A percentile compares a stretch with the other conserved stretches of the same genome.
Evolutionary conservation across 2,888 invertebrate genomes (phyloP).

Genomic region (Scaptomyza flava): DNA sequence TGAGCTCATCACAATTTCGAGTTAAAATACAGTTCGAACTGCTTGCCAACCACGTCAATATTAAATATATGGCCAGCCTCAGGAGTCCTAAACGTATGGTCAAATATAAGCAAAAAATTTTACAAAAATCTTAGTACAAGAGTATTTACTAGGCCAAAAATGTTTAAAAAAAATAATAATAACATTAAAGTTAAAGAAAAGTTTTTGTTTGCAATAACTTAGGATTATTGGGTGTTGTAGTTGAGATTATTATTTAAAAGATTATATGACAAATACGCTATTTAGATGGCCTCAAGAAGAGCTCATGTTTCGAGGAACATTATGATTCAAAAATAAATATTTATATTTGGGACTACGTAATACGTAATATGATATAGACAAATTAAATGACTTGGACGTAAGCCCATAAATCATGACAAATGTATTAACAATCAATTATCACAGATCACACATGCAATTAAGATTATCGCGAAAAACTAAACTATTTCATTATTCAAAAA

Average conservation of each 20-base stretch:
- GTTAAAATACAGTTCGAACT: conserved; percentile 2
- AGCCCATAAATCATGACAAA: neutral
- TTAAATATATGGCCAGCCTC: neutral
- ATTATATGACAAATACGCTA: too few relatives aligned
- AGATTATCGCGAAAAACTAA: conserved; percentile 16
- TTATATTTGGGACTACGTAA: too few relatives aligned
- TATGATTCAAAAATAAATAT: neutral
- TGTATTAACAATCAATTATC: conserved; percentile 8
- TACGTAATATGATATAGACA: neutral
- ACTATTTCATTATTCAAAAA: conserved; percentile 12
- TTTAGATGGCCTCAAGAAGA: too few relatives aligned
- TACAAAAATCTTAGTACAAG: neutral
- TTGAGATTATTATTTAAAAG: too few relatives aligned
- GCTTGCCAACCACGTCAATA: neutral
- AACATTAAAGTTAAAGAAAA: too few relatives aligned
- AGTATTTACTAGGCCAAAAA: neutral
- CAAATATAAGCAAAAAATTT: neutral
- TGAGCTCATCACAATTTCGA: conserved; percentile 16
- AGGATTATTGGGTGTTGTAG: too few relatives aligned
- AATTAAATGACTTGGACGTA: neutral
- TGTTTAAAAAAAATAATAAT: neutral
- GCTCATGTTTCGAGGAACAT: too few relatives aligned
- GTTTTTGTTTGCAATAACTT: too few relatives aligned
- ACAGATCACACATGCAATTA: conserved; percentile 14
- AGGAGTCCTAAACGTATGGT: neutral